Evolutionary conservation across 2,888 invertebrate genomes (phyloP).

Genomic region (Ommatoiulus sabulosus): DNA sequence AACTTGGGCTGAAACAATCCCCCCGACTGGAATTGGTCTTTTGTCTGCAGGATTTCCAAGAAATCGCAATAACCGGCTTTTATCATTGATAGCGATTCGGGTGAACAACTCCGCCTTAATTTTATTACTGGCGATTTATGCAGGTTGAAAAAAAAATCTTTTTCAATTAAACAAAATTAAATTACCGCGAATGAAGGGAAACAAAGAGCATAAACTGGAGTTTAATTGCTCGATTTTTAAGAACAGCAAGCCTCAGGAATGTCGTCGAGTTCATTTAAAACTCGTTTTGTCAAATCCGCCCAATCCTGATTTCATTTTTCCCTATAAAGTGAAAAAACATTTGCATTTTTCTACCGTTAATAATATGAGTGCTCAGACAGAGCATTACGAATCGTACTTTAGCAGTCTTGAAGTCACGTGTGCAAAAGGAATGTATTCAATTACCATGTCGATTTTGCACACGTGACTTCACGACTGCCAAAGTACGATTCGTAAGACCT

Average conservation of each 20-base stretch:
- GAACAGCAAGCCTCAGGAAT: not conserved
- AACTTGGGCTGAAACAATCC: not conserved
- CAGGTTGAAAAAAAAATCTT: not conserved
- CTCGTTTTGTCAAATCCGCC: not conserved
- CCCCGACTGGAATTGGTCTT: not conserved
- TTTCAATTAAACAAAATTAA: not conserved
- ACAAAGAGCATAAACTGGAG: not conserved
- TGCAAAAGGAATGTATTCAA: too few species aligned
- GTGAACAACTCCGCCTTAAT: not conserved
- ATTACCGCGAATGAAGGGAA: not conserved
- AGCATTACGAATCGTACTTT: too few species aligned
- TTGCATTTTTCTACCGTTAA: not conserved
- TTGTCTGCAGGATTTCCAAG: not conserved
- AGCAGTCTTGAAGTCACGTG: too few species aligned
- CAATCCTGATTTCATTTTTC: not conserved
- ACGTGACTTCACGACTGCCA: too few species aligned
- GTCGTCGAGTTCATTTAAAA: not conserved
- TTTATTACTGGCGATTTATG: not conserved
- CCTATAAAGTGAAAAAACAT: not conserved
- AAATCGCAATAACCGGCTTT: not conserved
- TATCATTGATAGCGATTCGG: not conserved
- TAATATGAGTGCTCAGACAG: too few species aligned
- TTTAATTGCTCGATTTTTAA: not conserved
- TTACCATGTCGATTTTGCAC: too few species aligned
- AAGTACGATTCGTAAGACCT: too few species aligned